A percentile compares a stretch with the other conserved stretches of the same genome.
Evolutionary conservation across 1,140 invertebrate genomes (phyloP).

Genomic region (Bombus ignitus): DNA sequence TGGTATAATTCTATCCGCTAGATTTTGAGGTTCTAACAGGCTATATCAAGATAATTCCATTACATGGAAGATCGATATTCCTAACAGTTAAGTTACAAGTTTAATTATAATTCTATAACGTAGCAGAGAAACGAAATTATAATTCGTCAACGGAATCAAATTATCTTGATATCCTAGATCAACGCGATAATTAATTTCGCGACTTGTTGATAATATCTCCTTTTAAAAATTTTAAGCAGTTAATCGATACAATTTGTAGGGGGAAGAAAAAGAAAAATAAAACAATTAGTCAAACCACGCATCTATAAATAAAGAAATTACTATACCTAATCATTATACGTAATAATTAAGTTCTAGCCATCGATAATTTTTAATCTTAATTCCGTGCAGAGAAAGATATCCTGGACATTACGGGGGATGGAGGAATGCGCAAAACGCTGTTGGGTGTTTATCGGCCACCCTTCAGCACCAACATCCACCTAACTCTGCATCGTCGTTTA

Average conservation of each 20-base stretch:
- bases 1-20: neutral
- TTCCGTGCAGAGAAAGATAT: neutral
- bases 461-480: slow-evolving; percentile 6
- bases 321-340: neutral
- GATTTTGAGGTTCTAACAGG: neutral
- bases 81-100: neutral
- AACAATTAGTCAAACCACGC: neutral
- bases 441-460: slow-evolving; percentile 17
- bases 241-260: neutral
- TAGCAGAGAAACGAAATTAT: neutral
- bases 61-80: neutral
- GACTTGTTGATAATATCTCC: rapidly evolving
- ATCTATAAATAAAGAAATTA: neutral
- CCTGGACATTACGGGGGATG: neutral
- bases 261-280: neutral
- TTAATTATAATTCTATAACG: neutral
- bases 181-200: neutral
- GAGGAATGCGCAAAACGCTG: slow-evolving; percentile 24
- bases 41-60: neutral
- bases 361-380: neutral
- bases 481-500: slow-evolving; percentile 39
- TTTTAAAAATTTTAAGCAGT: no score
- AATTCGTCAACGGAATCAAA: neutral
- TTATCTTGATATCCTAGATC: neutral
- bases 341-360: neutral